A percentile compares a stretch with the other conserved stretches of the same genome.
Evolutionary conservation across 2,888 invertebrate genomes (phyloP).

Genomic region (Timandra comae): DNA sequence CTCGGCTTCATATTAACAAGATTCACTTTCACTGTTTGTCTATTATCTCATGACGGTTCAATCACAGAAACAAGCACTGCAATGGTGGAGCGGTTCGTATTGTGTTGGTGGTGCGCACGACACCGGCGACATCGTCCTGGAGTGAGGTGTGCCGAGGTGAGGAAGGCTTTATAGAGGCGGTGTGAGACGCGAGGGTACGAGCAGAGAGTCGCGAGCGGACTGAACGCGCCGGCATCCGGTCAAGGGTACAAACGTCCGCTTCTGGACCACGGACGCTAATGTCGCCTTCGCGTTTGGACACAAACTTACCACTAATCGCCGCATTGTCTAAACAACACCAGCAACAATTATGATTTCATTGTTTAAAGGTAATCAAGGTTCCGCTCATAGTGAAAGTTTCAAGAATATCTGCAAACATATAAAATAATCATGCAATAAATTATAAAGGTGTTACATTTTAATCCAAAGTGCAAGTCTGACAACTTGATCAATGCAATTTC

Average conservation of each 20-base stretch:
- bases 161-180: conserved; percentile 36
- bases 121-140: conserved; percentile 53
- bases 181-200: conserved; percentile 53
- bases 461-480: no score
- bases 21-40: conserved; percentile 35
- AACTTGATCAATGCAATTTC: no score
- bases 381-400: no score
- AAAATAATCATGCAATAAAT: no score
- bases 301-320: conserved; percentile 12
- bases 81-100: conserved; percentile 11
- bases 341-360: conserved; percentile 9
- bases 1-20: conserved; percentile 46
- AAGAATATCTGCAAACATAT: no score
- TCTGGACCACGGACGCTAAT: conserved; percentile 26
- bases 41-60: conserved; percentile 26
- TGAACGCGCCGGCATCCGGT: conserved; percentile 51
- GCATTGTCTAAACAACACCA: conserved; percentile 21
- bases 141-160: conserved; percentile 31
- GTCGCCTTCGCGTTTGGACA: neutral
- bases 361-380: no score
- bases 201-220: conserved; percentile 58
- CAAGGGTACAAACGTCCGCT: conserved; percentile 54
- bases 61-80: conserved; percentile 17
- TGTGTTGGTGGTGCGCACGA: conserved; percentile 25
- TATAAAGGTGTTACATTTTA: no score